A percentile compares a stretch with the other conserved stretches of the same genome.
phyloP scores from a whole-genome alignment of 2,797 vertebrate genomes.

The Buphagus erythrorhynchus region DNA sequence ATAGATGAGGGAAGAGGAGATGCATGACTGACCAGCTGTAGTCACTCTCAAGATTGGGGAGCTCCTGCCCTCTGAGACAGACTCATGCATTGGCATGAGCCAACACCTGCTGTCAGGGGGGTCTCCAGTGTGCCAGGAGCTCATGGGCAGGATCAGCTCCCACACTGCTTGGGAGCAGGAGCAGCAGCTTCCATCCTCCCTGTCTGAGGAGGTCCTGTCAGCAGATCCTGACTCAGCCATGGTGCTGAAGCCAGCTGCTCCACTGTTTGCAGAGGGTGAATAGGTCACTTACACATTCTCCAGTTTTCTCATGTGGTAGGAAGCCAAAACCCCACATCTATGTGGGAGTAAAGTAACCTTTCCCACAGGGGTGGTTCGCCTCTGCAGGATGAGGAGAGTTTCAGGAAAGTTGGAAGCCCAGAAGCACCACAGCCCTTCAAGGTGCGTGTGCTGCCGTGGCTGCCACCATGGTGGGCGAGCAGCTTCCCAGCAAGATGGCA shows the following conservation, averaged over 20 bases:
- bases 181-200: background rate
- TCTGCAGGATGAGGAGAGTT: background rate
- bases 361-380: background rate
- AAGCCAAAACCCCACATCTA: background rate
- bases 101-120: rapidly evolving
- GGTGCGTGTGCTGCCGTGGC: rapidly evolving
- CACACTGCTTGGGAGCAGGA: background rate
- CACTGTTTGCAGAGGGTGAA: rapidly evolving
- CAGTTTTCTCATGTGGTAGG: too few species aligned
- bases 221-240: background rate
- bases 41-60: background rate
- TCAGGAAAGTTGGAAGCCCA: background rate
- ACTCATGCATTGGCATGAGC: background rate
- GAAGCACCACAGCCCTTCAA: background rate
- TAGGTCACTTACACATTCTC: background rate
- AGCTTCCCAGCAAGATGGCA: background rate
- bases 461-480: rapidly evolving
- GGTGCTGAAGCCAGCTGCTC: background rate
- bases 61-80: background rate
- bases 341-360: background rate
- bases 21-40: background rate
- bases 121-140: background rate
- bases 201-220: background rate
- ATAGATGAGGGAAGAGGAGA: rapidly evolving
- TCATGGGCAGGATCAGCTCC: background rate